Conservation (phyloP, 2,797 vertebrate genomes). For the Remorina albescens region DNA sequence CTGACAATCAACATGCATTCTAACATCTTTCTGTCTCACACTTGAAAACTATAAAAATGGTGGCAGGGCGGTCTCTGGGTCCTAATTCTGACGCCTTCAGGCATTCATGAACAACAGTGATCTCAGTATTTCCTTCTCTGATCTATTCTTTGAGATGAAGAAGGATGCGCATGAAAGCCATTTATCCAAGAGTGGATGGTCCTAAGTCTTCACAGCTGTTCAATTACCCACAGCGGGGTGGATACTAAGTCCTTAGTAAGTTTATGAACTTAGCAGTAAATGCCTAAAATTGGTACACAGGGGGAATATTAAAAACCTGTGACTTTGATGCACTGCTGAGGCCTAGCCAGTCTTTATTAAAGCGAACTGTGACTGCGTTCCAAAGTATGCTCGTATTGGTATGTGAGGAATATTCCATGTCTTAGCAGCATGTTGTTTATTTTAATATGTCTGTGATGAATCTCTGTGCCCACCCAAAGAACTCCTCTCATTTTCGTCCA, state of each 20-base stretch:
- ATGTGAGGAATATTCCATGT: conserved; percentile 1
- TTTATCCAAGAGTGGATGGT: conserved; percentile 52
- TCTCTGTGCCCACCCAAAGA: conserved; percentile 7
- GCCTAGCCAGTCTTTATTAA: conserved; percentile 24
- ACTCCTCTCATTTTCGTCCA: conserved; percentile 70
- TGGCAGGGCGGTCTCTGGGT: conserved; percentile 38
- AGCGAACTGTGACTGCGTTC: conserved; percentile 11
- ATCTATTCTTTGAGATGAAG: conserved; percentile 64
- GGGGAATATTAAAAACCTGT: conserved; percentile 35
- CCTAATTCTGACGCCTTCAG: conserved; percentile 25
- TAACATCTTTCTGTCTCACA: conserved; percentile 8
- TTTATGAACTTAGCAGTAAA: conserved; percentile 64
- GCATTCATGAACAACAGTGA: conserved; percentile 35
- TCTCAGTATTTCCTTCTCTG: conserved; percentile 63
- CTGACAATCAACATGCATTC: conserved; percentile 32
- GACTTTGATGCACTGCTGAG: conserved; percentile 19
- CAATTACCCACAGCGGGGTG: conserved; percentile 63
- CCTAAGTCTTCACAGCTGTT: conserved; percentile 75
- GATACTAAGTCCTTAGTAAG: conserved; percentile 51
- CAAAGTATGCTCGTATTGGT: conserved; percentile 8
- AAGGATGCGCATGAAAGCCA: conserved; percentile 65
- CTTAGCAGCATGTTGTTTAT: conserved; percentile 14
- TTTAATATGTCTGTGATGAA: conserved; percentile 10
- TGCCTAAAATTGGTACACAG: conserved; percentile 49
- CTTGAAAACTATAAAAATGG: conserved; percentile 25